phyloP scores from a whole-genome alignment of 2,797 vertebrate genomes.

The Helarctos malayanus region DNA sequence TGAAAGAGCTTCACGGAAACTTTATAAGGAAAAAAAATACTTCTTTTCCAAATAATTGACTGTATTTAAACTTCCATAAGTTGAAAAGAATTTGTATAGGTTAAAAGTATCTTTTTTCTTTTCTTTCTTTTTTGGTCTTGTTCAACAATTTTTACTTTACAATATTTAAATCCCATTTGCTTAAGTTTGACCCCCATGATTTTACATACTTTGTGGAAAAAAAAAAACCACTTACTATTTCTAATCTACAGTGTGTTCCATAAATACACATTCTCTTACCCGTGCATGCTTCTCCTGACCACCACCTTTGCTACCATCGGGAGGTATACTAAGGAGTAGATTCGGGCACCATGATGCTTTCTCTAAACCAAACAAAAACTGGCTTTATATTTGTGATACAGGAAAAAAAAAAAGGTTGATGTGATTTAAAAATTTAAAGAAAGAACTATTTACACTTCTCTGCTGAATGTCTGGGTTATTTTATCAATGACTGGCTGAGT shows the following conservation, averaged over 20 bases:
- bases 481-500: background rate
- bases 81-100: background rate
- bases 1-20: background rate
- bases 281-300: background rate
- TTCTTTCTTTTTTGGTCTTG: background rate
- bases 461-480: background rate
- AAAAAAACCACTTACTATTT: background rate
- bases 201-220: background rate
- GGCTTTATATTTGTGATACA: background rate
- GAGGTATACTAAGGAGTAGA: background rate
- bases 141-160: background rate
- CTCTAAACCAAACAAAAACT: background rate
- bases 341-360: background rate
- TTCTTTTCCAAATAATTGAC: background rate
- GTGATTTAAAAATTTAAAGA: background rate
- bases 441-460: background rate
- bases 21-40: slow-evolving; percentile 8
- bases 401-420: background rate
- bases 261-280: background rate
- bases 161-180: background rate
- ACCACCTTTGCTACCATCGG: background rate
- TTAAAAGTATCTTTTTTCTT: background rate
- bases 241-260: background rate
- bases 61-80: background rate
- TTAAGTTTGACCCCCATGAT: background rate